A percentile compares a stretch with the other conserved stretches of the same genome.
These are phyloP conservation scores for Microctonus brassicae DNA, from an alignment of 2,888 invertebrate species.

Conservation along the genomic window DNA sequence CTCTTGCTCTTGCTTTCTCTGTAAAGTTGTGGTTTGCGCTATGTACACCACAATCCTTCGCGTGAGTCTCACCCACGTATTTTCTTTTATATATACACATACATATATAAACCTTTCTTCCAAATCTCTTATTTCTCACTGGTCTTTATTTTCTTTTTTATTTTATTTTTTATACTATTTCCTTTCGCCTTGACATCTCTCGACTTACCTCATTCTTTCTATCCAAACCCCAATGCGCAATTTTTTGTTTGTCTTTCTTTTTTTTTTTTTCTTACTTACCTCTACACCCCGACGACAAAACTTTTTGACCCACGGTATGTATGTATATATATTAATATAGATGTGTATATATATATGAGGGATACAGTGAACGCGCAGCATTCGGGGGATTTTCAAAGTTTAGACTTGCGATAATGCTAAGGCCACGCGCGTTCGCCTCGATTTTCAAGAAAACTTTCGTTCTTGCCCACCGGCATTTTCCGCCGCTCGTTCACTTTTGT, in stretches of 20 bases:
- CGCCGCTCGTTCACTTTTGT: slow-evolving; percentile 26
- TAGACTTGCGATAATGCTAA: slow-evolving; percentile 47
- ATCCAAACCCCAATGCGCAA: slow-evolving; percentile 3
- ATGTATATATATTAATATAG: neutral
- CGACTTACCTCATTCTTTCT: slow-evolving; percentile 31
- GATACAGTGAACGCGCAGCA: slow-evolving; percentile 35
- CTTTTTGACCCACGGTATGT: slow-evolving; percentile 38
- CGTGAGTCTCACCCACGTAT: slow-evolving; percentile 1
- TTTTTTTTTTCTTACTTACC: slow-evolving; percentile 26
- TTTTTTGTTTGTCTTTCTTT: slow-evolving; percentile 20
- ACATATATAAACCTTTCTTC: neutral
- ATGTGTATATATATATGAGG: slow-evolving; percentile 3
- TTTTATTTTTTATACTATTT: neutral
- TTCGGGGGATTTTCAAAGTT: slow-evolving; percentile 47
- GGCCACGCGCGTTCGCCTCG: slow-evolving; percentile 11
- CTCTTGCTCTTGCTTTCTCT: no score
- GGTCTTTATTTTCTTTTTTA: no score
- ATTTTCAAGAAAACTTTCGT: slow-evolving; percentile 41
- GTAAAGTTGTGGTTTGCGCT: slow-evolving; percentile 30
- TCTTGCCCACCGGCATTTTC: slow-evolving; percentile 31
- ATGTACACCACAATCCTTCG: slow-evolving; percentile 26
- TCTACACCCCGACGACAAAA: slow-evolving; percentile 45
- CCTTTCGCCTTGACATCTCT: slow-evolving; percentile 17
- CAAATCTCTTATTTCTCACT: slow-evolving; percentile 7
- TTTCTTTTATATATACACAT: neutral